Evolutionary conservation across 2,888 invertebrate genomes (phyloP).

Genomic region (Aphidoletes aphidimyza): DNA sequence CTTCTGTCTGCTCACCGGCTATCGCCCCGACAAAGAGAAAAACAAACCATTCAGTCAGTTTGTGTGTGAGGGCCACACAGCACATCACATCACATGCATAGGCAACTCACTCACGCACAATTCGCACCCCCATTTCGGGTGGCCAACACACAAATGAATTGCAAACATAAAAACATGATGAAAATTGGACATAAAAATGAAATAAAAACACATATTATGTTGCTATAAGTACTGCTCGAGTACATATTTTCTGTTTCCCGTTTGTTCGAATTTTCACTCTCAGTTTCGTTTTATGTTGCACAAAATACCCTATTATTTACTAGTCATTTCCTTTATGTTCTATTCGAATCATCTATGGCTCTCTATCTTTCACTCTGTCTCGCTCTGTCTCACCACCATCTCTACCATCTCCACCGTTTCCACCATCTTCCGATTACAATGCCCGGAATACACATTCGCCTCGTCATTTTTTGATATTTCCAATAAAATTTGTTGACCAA

Average conservation of each 20-base stretch:
- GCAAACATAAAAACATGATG: slow-evolving; percentile 41
- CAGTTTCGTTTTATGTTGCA: slow-evolving; percentile 33
- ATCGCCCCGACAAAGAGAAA: neutral
- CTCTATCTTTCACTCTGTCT: neutral
- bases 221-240: slow-evolving; percentile 15
- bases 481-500: slow-evolving; percentile 49
- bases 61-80: neutral
- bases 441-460: neutral
- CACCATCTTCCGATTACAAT: no score
- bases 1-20: neutral
- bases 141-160: slow-evolving; percentile 12
- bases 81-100: neutral
- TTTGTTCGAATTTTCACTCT: neutral
- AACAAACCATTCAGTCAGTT: neutral
- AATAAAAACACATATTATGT: slow-evolving; percentile 29
- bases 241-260: slow-evolving; percentile 30
- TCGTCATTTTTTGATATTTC: slow-evolving; percentile 14
- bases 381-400: neutral
- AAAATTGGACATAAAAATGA: slow-evolving; percentile 44
- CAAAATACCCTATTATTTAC: slow-evolving; percentile 52
- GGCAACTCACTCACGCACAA: no score
- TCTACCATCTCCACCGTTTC: no score
- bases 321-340: slow-evolving; percentile 47
- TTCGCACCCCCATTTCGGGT: neutral
- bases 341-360: neutral